Conservation (phyloP, 2,888 invertebrate genomes). For the Drymonia ruficornis region DNA sequence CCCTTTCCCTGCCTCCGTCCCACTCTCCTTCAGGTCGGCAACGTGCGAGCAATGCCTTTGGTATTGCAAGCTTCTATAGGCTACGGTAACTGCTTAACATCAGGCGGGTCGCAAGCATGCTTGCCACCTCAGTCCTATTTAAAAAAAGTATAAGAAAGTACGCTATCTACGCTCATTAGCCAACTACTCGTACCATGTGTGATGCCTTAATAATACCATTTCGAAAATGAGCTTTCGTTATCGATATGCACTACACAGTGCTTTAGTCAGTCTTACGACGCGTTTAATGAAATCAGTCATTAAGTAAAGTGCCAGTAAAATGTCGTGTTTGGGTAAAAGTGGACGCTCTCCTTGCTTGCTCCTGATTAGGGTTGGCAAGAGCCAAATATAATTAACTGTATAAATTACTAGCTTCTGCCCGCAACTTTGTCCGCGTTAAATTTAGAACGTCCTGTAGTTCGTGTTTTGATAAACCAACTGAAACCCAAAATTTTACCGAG, state of each 20-base stretch:
- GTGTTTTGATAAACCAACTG: too few relatives aligned
- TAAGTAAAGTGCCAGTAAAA: slow-evolving; percentile 70
- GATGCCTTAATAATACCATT: slow-evolving; percentile 56
- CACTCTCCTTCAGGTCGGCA: too few relatives aligned
- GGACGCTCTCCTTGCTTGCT: slow-evolving; percentile 24
- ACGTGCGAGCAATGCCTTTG: too few relatives aligned
- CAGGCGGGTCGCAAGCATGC: too few relatives aligned
- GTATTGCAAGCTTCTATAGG: too few relatives aligned
- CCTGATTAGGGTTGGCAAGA: slow-evolving; percentile 36
- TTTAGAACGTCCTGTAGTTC: too few relatives aligned
- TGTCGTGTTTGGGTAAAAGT: slow-evolving; percentile 54
- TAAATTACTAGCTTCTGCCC: too few relatives aligned
- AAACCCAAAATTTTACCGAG: too few relatives aligned
- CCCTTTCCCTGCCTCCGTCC: too few relatives aligned
- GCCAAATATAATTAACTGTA: slow-evolving; percentile 17
- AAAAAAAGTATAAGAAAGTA: slow-evolving; percentile 8
- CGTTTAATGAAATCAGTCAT: slow-evolving; percentile 78
- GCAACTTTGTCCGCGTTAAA: too few relatives aligned
- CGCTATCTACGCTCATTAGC: slow-evolving; percentile 21
- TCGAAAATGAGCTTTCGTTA: slow-evolving; percentile 60
- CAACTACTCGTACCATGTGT: slow-evolving; percentile 21
- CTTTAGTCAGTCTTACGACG: slow-evolving; percentile 54
- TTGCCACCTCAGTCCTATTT: too few relatives aligned
- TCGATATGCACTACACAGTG: slow-evolving; percentile 53
- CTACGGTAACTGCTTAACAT: too few relatives aligned